Base-by-base conservation (phyloP, 2,113 vertebrate genomes). In the Thalassoma bifasciatum region DNA sequence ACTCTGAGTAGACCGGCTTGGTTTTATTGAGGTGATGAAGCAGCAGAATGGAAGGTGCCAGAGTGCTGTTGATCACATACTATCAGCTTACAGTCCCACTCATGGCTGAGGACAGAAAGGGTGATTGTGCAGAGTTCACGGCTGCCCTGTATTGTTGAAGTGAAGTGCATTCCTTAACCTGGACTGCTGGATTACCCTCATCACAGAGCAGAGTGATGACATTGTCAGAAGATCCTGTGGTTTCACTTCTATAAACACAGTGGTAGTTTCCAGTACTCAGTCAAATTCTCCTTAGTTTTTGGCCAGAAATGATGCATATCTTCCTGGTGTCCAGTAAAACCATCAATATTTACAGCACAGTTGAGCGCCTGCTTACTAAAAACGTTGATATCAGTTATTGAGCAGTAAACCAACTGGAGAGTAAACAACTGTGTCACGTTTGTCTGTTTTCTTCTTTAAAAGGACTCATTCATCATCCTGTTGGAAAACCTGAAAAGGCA, bases 41-140 rank as follows among this genome's bases (percentile, higher is more conserved):
- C 75, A 58, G 80, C 73, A 66, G 78, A 72, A 75, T 77, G 80
- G 62, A 54, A 22, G 54, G 51, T 70, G 47, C 61, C 83, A 59
- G 58, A 3, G 57, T 73, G 73, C 49, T 37, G 76, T 57, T 72
- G 78, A 72, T 89, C 76, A 86, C 88, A 91, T 91, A 66, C 34
- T 88, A 90, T 90, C 88, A 90, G 72, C 89, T 91, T 65, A 72
- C 34, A 30, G 79, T 75, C 54, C 66, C n/a, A 77, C 50, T 86
- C 88, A 92, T 91, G 83, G 82, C 69, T 73, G 64, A 74, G 54
- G 72, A 42, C 51, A 26, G 61, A 78, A 58, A 73, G 61, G 64
- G 60, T 49, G 81, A 65, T 9, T 19, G 40, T 52, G 72, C 68
- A 38, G 56, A 82, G 60, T 81, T 90, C 85, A 92, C 77, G 78